These are phyloP conservation scores for Prorops nasuta DNA, from an alignment of 1,140 invertebrate genomes.

Conservation along the genomic window DNA sequence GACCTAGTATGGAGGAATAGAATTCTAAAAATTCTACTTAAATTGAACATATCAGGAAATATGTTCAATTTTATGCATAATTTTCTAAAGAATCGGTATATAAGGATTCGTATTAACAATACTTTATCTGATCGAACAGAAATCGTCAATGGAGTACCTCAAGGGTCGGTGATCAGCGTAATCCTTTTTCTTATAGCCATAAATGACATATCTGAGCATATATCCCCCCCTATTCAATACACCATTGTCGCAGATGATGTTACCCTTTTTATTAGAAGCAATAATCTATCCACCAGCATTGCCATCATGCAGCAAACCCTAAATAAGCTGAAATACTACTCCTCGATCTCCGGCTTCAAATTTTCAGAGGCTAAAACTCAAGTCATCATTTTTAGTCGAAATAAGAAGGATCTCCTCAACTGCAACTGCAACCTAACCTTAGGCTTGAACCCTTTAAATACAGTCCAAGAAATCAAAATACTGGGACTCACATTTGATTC, in stretches of 20 bases:
- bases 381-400: slow-evolving; percentile 1
- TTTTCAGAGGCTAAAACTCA: slow-evolving; percentile 8
- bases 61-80: background rate
- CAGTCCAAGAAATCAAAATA: background rate
- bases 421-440: background rate
- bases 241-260: no score
- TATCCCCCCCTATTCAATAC: background rate
- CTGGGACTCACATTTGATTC: slow-evolving; percentile 2
- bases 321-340: background rate
- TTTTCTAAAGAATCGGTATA: background rate
- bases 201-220: background rate
- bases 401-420: background rate
- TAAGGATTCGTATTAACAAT: background rate
- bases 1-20: background rate
- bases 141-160: background rate
- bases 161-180: background rate
- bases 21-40: background rate
- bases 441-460: background rate
- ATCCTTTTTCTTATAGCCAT: slow-evolving; percentile 1
- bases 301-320: background rate
- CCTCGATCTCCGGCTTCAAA: slow-evolving; percentile 1
- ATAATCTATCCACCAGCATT: background rate
- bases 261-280: background rate
- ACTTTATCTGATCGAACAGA: background rate
- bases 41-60: background rate